These are phyloP conservation scores for Megaceryle alcyon DNA, from an alignment of 2,797 vertebrate species.

Conservation along the genomic window DNA sequence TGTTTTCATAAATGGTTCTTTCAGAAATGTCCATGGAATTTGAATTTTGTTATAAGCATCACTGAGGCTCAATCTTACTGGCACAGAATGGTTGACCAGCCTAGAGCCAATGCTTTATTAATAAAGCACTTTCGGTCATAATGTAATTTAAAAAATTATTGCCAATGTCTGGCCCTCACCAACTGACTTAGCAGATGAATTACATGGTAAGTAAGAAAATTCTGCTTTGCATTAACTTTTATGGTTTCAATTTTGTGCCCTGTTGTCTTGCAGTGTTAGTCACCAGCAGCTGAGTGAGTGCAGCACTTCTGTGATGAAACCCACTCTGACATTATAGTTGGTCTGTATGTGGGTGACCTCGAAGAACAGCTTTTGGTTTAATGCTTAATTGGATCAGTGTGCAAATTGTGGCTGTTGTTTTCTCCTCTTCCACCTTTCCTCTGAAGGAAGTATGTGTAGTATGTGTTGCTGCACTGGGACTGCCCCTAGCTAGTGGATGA, in stretches of 20 bases:
- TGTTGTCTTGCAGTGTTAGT: not conserved
- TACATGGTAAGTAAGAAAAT: not conserved
- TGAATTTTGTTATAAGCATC: not conserved
- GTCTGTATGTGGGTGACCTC: not conserved
- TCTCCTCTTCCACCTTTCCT: not conserved
- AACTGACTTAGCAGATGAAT: not conserved
- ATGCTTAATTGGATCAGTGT: not conserved
- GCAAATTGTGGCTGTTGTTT: not conserved
- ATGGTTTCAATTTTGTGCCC: not conserved
- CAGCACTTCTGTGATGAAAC: not conserved
- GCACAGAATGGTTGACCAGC: not conserved
- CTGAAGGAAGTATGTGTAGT: not conserved
- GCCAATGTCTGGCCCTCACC: not conserved
- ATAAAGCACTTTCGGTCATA: not conserved
- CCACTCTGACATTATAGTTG: not conserved
- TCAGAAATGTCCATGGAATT: not conserved
- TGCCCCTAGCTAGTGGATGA: not conserved
- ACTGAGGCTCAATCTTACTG: not conserved
- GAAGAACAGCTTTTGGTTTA: not conserved
- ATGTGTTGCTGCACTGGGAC: not conserved
- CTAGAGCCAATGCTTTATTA: not conserved
- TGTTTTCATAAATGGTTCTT: not conserved
- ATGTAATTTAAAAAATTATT: not conserved
- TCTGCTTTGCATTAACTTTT: not conserved
- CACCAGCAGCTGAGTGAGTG: not conserved